Conservation (phyloP, 2,113 vertebrate genomes). For the Tretioscincus oriximinensis region DNA sequence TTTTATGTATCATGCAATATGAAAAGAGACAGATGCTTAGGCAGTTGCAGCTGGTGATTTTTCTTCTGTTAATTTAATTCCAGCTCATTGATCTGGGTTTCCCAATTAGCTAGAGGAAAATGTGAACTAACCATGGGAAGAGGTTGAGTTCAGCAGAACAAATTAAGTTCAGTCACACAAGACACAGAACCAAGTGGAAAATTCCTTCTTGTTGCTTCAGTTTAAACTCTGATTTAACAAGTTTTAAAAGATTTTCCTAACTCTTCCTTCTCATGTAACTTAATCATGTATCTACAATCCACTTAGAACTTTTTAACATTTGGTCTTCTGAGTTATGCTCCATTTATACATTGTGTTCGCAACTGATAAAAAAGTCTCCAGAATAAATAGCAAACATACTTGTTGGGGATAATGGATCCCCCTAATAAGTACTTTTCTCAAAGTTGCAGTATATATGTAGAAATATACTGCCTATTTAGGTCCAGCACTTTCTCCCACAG, state of each 20-base stretch:
- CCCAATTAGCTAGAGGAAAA: constrained; percentile 39
- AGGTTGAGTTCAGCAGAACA: constrained; percentile 39
- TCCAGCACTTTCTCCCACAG: too few relatives aligned
- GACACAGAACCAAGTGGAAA: constrained; percentile 14
- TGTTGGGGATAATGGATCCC: too few relatives aligned
- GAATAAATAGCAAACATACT: not conserved
- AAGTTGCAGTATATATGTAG: too few relatives aligned
- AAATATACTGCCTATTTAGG: too few relatives aligned
- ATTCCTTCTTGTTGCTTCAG: not conserved
- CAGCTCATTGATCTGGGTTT: constrained; percentile 17
- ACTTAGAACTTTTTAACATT: not conserved
- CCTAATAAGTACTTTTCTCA: too few relatives aligned
- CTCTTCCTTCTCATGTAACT: constrained; percentile 2
- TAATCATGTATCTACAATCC: not conserved
- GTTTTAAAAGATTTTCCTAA: not conserved
- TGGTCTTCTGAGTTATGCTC: constrained; percentile 14
- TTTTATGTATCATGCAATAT: not conserved
- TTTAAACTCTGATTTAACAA: not conserved
- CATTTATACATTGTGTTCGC: not conserved
- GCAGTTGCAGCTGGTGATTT: accelerated
- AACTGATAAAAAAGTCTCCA: not conserved
- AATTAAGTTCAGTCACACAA: not conserved
- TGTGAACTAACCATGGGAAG: not conserved
- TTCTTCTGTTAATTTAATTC: constrained; percentile 14
- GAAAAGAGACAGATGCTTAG: constrained; percentile 19